Evolutionary conservation across 2,113 vertebrate genomes (phyloP), one percentile per base, ranked within the genome.

Genomic region (Colinus virginianus): DNA sequence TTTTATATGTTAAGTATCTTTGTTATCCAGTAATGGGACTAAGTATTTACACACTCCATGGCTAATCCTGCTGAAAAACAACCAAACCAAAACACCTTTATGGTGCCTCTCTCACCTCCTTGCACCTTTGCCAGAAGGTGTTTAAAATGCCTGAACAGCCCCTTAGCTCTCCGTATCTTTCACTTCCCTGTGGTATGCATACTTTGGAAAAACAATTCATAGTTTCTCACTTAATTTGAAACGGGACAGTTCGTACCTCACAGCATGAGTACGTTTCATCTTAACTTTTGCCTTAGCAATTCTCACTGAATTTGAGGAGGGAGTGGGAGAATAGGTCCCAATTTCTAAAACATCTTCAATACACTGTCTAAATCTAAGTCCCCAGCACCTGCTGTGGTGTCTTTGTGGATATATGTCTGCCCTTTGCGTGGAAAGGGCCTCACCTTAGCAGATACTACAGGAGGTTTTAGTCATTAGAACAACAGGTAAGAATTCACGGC

Each of bases 171-270:
- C 20, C 7, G 2, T 8, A 3, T n/a, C 26, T 38, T 25, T 26
- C 25, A 9, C 8, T 13, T 28, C 42, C 28, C n/a, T 5, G 23
- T 0, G 1, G 32, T 13, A 7, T 0, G 19, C 12, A 0, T 22
- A 3, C 21, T 30, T 40, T 14, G 78, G 74, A 16, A 25, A 34
- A 25, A 46, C 14, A 61, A 49, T n/a, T 21, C 11, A 7, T 2
- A 6, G 17, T 38, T 74, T 61, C 20, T 49, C 38, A n/a, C 28
- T 38, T 25, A 4, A 1, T 9, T 8, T 9, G 34, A 19, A 34
- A 53, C 1, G 46, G 23, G 28, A 11, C n/a, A 4, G 61, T 36
- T 75, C 1, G 2, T 23, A 40, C 23, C 70, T 59, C 36, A 13
- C 21, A 55, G 13, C 10, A 3, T 34, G 16, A 21, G 30, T 46